phyloP scores from a whole-genome alignment of 2,888 invertebrate species.

The Leucania comma region DNA sequence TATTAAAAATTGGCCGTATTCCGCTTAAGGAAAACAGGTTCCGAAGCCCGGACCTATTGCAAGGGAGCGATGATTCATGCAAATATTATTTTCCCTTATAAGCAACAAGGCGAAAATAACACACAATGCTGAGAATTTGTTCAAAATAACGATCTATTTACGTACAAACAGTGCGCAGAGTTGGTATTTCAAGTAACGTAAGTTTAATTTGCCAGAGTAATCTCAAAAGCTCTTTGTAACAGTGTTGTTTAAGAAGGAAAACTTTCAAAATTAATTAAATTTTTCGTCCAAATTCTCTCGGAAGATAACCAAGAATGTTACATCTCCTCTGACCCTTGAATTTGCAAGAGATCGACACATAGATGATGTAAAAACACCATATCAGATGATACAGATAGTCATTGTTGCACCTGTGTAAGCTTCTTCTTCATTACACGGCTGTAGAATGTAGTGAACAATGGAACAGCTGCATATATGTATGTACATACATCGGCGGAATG shows the following conservation, averaged over 20 bases:
- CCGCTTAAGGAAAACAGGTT: constrained; percentile 64
- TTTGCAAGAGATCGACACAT: not conserved
- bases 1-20: constrained; percentile 54
- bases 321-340: not conserved
- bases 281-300: not conserved
- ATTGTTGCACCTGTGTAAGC: constrained; percentile 33
- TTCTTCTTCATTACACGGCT: constrained; percentile 5
- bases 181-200: constrained; percentile 58
- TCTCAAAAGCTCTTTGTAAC: constrained; percentile 26
- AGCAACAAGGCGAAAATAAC: constrained; percentile 64
- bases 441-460: constrained; percentile 35
- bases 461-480: not conserved
- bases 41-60: constrained; percentile 41
- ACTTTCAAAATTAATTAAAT: constrained; percentile 3
- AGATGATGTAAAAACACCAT: not conserved
- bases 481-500: constrained; percentile 7
- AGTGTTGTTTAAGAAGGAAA: constrained; percentile 13
- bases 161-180: constrained; percentile 66
- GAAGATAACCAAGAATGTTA: not conserved
- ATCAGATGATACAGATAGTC: not conserved
- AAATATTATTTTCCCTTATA: constrained; percentile 67
- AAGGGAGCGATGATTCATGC: constrained; percentile 67
- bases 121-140: constrained; percentile 66
- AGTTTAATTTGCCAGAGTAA: constrained; percentile 55
- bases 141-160: constrained; percentile 71